Evolutionary conservation across 2,113 vertebrate species (phyloP), one percentile per base, ranked within the genome.

Genomic region (Rhineura floridana): DNA sequence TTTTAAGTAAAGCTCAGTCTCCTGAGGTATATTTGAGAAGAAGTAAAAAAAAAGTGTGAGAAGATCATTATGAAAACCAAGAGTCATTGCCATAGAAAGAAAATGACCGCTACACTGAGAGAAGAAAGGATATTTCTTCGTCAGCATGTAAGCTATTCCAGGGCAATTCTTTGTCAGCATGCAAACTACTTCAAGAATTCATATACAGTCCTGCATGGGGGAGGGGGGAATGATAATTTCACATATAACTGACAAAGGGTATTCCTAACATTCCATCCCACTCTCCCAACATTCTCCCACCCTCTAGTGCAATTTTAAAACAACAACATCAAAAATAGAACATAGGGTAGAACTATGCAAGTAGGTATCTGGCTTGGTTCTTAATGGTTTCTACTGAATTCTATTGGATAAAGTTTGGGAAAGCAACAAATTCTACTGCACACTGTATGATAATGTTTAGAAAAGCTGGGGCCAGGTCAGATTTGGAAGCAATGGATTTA

Each of bases 1-100:
- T 81, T 81, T 84, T 63, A 33, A 92, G 44, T 28, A 10, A 36
- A 78, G 23, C 7, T 28, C 33, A 55, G 44, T 28, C 75, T 88
- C 73, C 77, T 77, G 65, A 50, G 83, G 73, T 23, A 77, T 36
- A 83, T 55, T 6, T 59, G 30, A 88, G 75, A 28, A 30, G 23
- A 62, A 59, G 81, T n/a, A 15, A 72, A 12, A 72, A 72, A 15
- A 72, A 39, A 72, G 50, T 0, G 0, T 0, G 10, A 1, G 55
- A 9, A 67, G 83, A 83, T 50, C 2, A 5, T 44, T 87, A 7
- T 4, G 15, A 91, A 89, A 73, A 63, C 17, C 30, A 15, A 81
- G 80, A n/a, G 3, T 2, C 50, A 79, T 5, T 88, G 10, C 12
- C 4, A 50, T 19, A 87, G 52, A 59, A 81, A 11, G 9, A 81